Base-by-base conservation (phyloP, 2,888 invertebrate genomes). In the Coleophora deauratella region DNA sequence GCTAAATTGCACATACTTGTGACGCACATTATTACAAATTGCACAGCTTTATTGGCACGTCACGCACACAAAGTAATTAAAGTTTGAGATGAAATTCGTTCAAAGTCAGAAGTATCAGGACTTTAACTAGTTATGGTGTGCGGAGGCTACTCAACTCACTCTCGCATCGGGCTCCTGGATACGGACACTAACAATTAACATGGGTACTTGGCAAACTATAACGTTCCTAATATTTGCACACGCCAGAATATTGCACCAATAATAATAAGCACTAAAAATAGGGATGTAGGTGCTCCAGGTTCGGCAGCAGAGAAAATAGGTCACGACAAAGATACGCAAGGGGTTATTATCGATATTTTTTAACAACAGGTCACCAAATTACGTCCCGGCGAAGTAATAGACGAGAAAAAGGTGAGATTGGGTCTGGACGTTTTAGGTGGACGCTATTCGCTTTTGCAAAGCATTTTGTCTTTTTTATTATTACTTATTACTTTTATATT, bases 301-400 rank as follows among this genome's bases (percentile, higher is more conserved):
- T 85, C 84, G 84, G 84, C 82, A 70, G 71, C 72, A 76, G 81
- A 81, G 81, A 77, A 73, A 72, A 76, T 77, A 73, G 69, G 69
- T 62, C 58, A 57, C 44, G 48, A 47, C 51, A 53, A 58, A 50
- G 49, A 48, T 55, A n/a, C 30, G 14, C 53, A 62, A 60, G 68
- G 74, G 73, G 71, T 63, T 72, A 79, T 79, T 77, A 78, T 81
- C 74, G 70, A 61, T 80, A 49, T 84, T 82, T 80, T 84, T 75
- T 78, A 75, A 80, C 71, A 78, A 81, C 86, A 86, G 94, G 93
- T 93, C 88, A 93, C 91, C 86, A 94, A 95, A 91, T 93, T 96
- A 86, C 94, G 96, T 69, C 96, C 96, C 66, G 96, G 96, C 82
- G 96, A 96, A 91, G 93, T 96, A 82, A 85, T 94, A 88, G 94